Conservation (phyloP, 2,888 invertebrate species). For the Periphyllus acericola region DNA sequence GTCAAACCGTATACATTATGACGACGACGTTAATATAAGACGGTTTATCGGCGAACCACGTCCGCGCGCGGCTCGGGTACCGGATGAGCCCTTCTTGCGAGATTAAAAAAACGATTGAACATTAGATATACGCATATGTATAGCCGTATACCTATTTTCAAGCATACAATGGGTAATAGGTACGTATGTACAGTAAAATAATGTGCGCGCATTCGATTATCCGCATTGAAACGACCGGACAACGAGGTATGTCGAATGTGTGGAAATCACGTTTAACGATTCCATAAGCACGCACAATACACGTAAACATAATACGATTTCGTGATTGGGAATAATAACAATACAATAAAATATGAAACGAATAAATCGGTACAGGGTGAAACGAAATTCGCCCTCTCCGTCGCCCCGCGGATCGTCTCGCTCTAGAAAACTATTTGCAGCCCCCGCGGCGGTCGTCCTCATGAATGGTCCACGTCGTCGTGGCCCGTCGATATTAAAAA, state of each 20-base stretch:
- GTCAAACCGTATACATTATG: background rate
- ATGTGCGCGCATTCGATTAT: background rate
- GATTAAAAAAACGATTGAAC: conserved; percentile 15
- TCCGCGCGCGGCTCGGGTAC: background rate
- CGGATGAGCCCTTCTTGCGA: background rate
- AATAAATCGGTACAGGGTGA: conserved; percentile 12
- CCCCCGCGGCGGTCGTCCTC: conserved; percentile 6
- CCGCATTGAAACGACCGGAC: conserved; percentile 16
- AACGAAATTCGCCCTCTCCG: background rate
- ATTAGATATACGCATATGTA: background rate
- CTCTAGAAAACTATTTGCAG: conserved; percentile 14
- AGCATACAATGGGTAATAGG: background rate
- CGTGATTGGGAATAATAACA: conserved; percentile 29
- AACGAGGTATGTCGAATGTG: conserved; percentile 47
- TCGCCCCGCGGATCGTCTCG: background rate
- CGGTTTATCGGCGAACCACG: conserved; percentile 1
- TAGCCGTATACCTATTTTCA: background rate
- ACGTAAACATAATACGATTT: conserved; percentile 28
- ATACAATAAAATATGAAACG: conserved; percentile 8
- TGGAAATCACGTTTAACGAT: conserved; percentile 49
- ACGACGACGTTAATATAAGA: conserved; percentile 32
- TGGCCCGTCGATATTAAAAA: conserved; percentile 8
- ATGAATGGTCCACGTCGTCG: conserved; percentile 36
- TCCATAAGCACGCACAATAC: conserved; percentile 41
- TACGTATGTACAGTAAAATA: background rate